A percentile compares a stretch with the other conserved stretches of the same genome.
These are phyloP conservation scores for Stenodema calcarata DNA, from an alignment of 2,888 invertebrate genomes.

Conservation along the genomic window DNA sequence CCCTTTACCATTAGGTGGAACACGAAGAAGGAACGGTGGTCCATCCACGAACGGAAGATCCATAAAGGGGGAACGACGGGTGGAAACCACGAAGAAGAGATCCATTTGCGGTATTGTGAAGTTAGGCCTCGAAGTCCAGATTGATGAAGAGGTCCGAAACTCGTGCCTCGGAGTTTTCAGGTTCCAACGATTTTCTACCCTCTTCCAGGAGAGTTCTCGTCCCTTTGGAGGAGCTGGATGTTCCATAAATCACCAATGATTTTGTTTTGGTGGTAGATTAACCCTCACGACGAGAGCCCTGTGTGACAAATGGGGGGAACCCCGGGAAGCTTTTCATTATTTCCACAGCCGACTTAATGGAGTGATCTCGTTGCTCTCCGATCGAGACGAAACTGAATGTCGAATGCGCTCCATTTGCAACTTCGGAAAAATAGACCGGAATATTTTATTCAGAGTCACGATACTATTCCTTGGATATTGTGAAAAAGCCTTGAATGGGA, in stretches of 20 bases:
- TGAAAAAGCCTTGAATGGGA: no score
- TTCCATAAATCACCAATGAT: neutral
- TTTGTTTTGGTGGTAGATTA: neutral
- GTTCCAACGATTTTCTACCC: neutral
- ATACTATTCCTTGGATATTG: neutral
- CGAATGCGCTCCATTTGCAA: neutral
- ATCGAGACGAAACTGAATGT: neutral
- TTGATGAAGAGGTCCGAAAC: constrained; percentile 18
- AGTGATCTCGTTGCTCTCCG: neutral
- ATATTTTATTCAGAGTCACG: neutral
- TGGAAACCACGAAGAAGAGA: neutral
- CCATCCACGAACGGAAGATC: neutral
- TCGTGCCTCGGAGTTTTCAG: neutral
- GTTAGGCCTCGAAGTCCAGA: constrained; percentile 31
- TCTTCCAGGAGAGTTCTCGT: neutral
- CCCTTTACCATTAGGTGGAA: neutral
- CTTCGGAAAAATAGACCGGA: neutral
- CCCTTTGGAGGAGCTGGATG: neutral
- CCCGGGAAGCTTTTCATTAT: neutral
- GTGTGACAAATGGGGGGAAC: neutral
- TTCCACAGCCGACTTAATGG: neutral
- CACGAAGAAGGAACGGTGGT: neutral
- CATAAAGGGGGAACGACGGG: neutral
- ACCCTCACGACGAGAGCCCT: neutral
- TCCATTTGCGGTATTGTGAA: constrained; percentile 33